These are phyloP conservation scores for Pentalonia nigronervosa DNA, from an alignment of 1,140 invertebrate species.

Conservation along the genomic window DNA sequence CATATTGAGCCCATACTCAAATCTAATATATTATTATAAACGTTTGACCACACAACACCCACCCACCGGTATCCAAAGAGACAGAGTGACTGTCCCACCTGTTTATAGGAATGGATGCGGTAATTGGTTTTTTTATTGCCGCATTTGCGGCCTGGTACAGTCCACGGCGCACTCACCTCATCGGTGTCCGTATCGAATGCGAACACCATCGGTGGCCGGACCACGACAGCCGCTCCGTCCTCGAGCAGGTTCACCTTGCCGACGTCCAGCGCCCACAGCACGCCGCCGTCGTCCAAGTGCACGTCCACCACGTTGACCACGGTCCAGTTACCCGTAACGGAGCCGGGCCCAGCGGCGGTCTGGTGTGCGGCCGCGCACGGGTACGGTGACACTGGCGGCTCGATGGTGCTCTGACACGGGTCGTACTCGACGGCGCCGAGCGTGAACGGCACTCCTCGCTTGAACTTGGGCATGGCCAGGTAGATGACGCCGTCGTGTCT, in stretches of 20 bases:
- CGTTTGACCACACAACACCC: too few relatives aligned
- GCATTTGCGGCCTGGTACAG: too few relatives aligned
- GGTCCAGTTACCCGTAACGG: background rate
- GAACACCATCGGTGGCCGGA: constrained; percentile 37
- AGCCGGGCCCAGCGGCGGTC: too few relatives aligned
- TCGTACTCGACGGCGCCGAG: constrained; percentile 39
- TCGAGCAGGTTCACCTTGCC: constrained; percentile 9
- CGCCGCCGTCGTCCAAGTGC: constrained; percentile 7
- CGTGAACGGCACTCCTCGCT: constrained; percentile 14
- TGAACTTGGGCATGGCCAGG: constrained; percentile 28
- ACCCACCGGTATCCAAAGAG: too few relatives aligned
- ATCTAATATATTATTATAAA: too few relatives aligned
- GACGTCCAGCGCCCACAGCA: constrained; percentile 39
- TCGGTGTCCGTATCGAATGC: constrained; percentile 32
- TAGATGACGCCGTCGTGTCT: constrained; percentile 26
- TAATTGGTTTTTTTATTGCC: too few relatives aligned
- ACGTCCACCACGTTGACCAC: constrained; percentile 44
- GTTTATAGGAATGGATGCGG: too few relatives aligned
- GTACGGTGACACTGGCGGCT: constrained; percentile 33
- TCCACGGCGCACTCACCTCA: background rate
- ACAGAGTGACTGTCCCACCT: too few relatives aligned
- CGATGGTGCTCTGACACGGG: constrained; percentile 19
- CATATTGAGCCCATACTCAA: too few relatives aligned
- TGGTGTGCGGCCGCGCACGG: constrained; percentile 30
- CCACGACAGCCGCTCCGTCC: background rate